phyloP scores from a whole-genome alignment of 64 coral and sea anemone species.

The Platygyra sinensis region DNA sequence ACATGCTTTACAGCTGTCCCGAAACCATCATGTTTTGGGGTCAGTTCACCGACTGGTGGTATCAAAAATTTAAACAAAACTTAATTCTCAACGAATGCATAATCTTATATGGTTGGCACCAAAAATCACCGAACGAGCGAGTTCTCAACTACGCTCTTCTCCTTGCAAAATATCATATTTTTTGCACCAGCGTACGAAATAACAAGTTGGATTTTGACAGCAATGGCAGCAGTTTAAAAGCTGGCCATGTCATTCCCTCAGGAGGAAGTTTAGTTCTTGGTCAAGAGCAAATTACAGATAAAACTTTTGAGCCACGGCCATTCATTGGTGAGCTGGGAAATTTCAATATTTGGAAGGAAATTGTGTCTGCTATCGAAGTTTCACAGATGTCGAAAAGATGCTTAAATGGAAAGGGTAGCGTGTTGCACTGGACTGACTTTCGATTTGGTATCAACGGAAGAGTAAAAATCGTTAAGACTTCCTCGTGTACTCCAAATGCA shows the following conservation, averaged over 20 bases:
- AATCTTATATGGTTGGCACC: no score
- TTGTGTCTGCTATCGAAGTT: neutral
- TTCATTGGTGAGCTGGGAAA: slow-evolving; percentile 13
- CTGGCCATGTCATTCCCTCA: neutral
- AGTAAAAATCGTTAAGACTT: neutral
- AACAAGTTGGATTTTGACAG: no score
- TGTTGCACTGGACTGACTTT: neutral
- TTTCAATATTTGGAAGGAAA: neutral
- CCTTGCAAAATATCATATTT: no score
- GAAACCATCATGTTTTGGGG: no score
- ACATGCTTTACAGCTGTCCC: no score
- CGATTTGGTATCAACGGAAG: neutral
- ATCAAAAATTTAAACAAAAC: no score
- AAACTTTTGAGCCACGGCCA: neutral
- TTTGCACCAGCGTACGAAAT: no score
- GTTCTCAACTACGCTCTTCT: no score
- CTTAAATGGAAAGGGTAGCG: neutral
- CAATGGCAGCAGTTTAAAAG: neutral
- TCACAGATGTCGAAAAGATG: neutral
- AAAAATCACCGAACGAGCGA: no score
- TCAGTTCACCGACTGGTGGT: no score
- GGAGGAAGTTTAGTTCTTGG: slow-evolving; percentile 6
- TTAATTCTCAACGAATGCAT: no score
- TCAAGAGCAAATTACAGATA: neutral
- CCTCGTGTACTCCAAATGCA: neutral